Percentiles rank a stretch among this genome's conserved stretches.
Conservation (phyloP, 2,113 vertebrate genomes). For the Pygoscelis antarcticus region DNA sequence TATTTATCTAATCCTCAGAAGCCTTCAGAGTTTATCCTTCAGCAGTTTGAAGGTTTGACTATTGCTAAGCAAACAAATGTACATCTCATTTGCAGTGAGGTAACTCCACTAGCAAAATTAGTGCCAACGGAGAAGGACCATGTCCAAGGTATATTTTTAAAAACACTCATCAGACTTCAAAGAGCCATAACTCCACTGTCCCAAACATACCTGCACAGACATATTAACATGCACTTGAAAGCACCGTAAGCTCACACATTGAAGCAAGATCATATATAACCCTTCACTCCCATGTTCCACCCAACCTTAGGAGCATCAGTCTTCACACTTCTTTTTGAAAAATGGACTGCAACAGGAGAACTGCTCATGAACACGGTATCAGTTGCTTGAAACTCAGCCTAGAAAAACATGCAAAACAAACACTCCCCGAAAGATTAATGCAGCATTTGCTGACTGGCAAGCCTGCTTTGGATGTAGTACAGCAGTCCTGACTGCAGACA, state of each 20-base stretch:
- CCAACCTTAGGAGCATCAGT: conserved; percentile 74
- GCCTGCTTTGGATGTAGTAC: conserved; percentile 34
- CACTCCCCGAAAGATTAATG: conserved; percentile 25
- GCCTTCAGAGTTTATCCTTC: background rate
- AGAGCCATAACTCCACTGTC: background rate
- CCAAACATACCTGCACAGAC: background rate
- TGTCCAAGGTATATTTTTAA: background rate
- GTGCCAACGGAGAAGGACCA: background rate
- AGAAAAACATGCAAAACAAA: conserved; percentile 39
- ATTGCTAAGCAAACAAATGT: background rate
- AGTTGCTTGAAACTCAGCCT: conserved; percentile 82
- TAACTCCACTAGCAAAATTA: background rate
- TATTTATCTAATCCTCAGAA: background rate
- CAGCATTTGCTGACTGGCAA: background rate
- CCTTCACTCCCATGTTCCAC: conserved; percentile 72
- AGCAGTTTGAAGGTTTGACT: background rate
- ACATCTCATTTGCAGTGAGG: background rate
- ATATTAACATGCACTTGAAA: background rate
- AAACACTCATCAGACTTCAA: background rate
- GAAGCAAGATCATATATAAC: background rate
- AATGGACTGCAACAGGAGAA: conserved; percentile 70
- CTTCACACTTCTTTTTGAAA: conserved; percentile 76
- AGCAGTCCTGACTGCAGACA: conserved; percentile 20
- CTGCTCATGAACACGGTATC: conserved; percentile 72
- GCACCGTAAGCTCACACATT: background rate